A percentile compares a stretch with the other conserved stretches of the same genome.
These are phyloP conservation scores for Rhadina sibilatrix DNA, from an alignment of 2,113 vertebrate genomes.

Conservation along the genomic window DNA sequence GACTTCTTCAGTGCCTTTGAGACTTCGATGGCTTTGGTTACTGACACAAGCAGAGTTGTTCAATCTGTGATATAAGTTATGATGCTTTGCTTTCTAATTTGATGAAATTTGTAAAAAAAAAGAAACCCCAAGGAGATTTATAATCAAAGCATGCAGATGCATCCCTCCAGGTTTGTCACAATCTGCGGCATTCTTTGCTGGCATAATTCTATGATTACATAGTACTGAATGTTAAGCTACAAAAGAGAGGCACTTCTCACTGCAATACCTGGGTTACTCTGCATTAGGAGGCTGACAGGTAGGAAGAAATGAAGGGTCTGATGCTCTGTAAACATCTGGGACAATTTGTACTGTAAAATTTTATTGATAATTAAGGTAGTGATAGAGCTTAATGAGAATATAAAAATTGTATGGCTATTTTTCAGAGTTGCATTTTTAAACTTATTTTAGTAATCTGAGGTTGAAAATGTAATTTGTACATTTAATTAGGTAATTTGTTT, in stretches of 20 bases:
- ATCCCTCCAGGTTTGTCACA: not conserved
- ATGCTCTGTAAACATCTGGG: not conserved
- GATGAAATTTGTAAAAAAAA: not conserved
- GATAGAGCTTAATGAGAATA: not conserved
- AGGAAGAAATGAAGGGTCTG: not conserved
- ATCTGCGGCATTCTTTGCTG: not conserved
- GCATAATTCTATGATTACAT: accelerated
- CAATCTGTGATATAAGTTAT: not conserved
- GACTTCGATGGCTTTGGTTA: not conserved
- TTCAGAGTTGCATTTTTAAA: not conserved
- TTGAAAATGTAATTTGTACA: not conserved
- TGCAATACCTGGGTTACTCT: not conserved
- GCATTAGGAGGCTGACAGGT: not conserved
- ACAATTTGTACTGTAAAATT: not conserved
- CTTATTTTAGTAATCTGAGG: not conserved
- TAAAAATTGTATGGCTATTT: not conserved
- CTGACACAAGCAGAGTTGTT: not conserved
- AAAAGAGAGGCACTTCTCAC: not conserved
- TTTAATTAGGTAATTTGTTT: not conserved
- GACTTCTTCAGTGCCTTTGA: not conserved
- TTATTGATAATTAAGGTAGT: not conserved
- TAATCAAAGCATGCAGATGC: not conserved
- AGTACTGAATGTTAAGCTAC: not conserved
- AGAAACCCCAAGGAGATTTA: not conserved
- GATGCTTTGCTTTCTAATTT: not conserved